Base-by-base conservation (phyloP, 2,797 vertebrate genomes). In the Helarctos malayanus region DNA sequence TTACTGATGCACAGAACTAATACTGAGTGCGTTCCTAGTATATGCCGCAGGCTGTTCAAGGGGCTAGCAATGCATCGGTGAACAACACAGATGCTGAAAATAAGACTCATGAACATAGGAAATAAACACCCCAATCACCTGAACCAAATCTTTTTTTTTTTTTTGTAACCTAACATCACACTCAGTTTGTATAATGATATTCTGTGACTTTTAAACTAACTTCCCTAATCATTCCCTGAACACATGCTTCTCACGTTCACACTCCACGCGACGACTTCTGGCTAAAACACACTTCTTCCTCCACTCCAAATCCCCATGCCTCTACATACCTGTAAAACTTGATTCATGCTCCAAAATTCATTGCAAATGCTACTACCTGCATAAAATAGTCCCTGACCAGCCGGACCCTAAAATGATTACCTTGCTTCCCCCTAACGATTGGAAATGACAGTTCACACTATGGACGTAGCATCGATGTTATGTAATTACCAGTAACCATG, bases 41-140 rank as follows among this genome's bases (percentile, higher is more conserved):
- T 61, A 38, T n/a, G 69, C 8, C 32, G 85, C 14, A 38, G 21
- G 45, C 35, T 91, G 18, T 45, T 68, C 12, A 32, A 81, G 69
- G 54, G 35, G 56, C 61, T 86, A 27, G 35, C 56, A 79, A 80
- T 49, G 47, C 10, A 81, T 83, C 35, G 45, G n/a, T 54, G 59
- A 89, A 94, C 21, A 84, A 95, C 83, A 90, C 0, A 80, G 35
- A 94, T n/a, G 65, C 32, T 75, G 73, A 83, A 86, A 95, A 83
- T 6, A 29, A 94, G 61, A 87, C 21, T 2, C 47, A 35, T 2
- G 52, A 27, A 73, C 32, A 35, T 14, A 73, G 81, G 96, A 95
- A 92, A 95, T 47, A 63, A 90, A 73, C 8, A 54, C 4, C 12
- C 23, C 9, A 35, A 38, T 92, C 7, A 65, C 23, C 27, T 79